A percentile compares a stretch with the other conserved stretches of the same genome.
Evolutionary conservation across 1,140 invertebrate species (phyloP).

Genomic region (Oscheius sp.): DNA sequence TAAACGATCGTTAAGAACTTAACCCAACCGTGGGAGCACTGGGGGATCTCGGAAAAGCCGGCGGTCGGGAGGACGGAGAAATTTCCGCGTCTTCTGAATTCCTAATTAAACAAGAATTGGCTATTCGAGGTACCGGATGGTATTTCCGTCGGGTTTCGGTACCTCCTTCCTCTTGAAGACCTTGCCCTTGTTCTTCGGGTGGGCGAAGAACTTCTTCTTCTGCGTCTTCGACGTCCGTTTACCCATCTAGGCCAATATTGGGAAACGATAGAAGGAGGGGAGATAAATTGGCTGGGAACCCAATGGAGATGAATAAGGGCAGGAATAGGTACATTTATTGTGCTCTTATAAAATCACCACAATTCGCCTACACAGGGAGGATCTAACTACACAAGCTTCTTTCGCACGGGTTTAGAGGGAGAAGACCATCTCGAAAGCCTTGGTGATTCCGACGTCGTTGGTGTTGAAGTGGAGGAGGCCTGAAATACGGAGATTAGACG

Average conservation of each 20-base stretch:
- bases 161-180: background rate
- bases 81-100: conserved; percentile 20
- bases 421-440: conserved; percentile 60
- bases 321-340: background rate
- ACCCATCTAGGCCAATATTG: background rate
- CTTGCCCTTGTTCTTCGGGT: background rate
- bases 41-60: conserved; percentile 2
- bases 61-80: conserved; percentile 18
- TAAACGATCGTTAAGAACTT: background rate
- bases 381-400: background rate
- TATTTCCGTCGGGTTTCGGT: background rate
- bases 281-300: background rate
- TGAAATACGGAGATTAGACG: background rate
- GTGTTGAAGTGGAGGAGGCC: conserved; percentile 57
- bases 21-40: conserved; percentile 12
- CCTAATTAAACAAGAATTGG: background rate
- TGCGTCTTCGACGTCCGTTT: background rate
- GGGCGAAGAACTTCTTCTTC: background rate
- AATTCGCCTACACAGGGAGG: background rate
- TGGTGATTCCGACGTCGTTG: conserved; percentile 60
- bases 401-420: conserved; percentile 43
- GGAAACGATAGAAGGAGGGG: background rate
- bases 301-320: background rate
- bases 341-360: background rate
- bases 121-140: background rate